These are phyloP conservation scores for Carassius gibelio DNA, from an alignment of 2,113 vertebrate genomes.

Conservation along the genomic window DNA sequence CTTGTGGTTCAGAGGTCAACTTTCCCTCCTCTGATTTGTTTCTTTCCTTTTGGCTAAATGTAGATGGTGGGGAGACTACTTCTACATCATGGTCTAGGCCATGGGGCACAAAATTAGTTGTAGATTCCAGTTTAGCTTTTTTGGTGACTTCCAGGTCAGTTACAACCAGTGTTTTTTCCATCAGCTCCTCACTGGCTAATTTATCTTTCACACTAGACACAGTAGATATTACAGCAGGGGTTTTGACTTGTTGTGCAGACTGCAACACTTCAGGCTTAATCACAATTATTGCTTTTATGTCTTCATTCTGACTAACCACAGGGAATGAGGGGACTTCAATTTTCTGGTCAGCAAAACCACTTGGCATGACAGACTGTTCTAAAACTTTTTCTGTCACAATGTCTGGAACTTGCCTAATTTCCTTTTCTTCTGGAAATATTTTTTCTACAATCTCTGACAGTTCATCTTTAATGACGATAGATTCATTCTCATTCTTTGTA, in stretches of 20 bases:
- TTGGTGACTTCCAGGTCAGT: constrained; percentile 28
- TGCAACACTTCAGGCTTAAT: constrained; percentile 1
- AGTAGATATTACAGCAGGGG: background rate
- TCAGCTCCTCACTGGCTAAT: constrained; percentile 21
- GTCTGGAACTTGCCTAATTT: constrained; percentile 12
- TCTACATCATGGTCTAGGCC: constrained; percentile 59
- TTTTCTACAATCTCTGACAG: constrained; percentile 16
- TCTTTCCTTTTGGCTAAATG: constrained; percentile 62
- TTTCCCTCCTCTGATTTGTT: constrained; percentile 46
- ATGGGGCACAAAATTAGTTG: constrained; percentile 45
- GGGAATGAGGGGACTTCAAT: background rate
- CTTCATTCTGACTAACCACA: constrained; percentile 40
- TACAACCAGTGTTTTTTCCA: background rate
- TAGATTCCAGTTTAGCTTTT: constrained; percentile 41
- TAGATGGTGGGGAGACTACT: constrained; percentile 61
- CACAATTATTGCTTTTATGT: constrained; percentile 30
- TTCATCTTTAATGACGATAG: constrained; percentile 49
- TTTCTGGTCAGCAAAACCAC: background rate
- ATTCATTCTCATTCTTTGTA: constrained; percentile 35
- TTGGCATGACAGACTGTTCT: background rate
- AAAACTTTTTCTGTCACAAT: background rate
- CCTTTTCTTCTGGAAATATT: background rate
- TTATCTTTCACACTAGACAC: background rate
- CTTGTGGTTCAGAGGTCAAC: constrained; percentile 57
- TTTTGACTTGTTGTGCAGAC: background rate